phyloP scores from a whole-genome alignment of 2,888 invertebrate genomes.

The Orthonychiurus folsomi region DNA sequence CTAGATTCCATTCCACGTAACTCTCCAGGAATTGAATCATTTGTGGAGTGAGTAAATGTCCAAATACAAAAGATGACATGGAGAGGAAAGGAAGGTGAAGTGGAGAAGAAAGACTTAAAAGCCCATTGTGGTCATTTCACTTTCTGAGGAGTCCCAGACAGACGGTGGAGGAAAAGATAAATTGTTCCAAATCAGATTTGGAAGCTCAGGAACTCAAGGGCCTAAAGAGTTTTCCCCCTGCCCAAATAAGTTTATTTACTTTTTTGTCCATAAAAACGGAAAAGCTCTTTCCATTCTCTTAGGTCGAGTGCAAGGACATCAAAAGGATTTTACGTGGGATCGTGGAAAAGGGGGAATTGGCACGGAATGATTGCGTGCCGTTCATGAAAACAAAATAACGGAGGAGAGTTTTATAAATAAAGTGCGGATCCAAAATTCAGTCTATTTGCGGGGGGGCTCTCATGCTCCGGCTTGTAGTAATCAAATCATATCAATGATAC shows the following conservation, averaged over 20 bases:
- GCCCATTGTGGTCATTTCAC: not conserved
- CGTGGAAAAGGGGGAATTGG: too few relatives aligned
- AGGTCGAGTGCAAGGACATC: not conserved
- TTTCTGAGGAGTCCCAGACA: not conserved
- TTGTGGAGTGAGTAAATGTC: too few relatives aligned
- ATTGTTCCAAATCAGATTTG: not conserved
- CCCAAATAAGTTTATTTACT: not conserved
- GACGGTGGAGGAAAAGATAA: not conserved
- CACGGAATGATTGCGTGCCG: too few relatives aligned
- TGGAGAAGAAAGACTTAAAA: not conserved
- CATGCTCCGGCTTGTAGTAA: too few relatives aligned
- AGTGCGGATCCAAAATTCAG: too few relatives aligned
- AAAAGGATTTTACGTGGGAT: slow-evolving; percentile 1
- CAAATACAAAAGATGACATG: too few relatives aligned
- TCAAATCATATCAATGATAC: too few relatives aligned
- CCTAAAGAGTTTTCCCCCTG: not conserved
- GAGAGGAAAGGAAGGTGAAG: not conserved
- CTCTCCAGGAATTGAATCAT: too few relatives aligned
- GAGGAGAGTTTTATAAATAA: too few relatives aligned
- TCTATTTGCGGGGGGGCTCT: too few relatives aligned
- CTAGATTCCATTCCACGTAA: too few relatives aligned
- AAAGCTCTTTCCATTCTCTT: not conserved
- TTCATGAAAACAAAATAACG: too few relatives aligned
- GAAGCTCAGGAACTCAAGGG: not conserved
- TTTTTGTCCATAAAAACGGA: not conserved